Base-by-base conservation (phyloP, 2,888 invertebrate species). In the Plagodis pulveraria region DNA sequence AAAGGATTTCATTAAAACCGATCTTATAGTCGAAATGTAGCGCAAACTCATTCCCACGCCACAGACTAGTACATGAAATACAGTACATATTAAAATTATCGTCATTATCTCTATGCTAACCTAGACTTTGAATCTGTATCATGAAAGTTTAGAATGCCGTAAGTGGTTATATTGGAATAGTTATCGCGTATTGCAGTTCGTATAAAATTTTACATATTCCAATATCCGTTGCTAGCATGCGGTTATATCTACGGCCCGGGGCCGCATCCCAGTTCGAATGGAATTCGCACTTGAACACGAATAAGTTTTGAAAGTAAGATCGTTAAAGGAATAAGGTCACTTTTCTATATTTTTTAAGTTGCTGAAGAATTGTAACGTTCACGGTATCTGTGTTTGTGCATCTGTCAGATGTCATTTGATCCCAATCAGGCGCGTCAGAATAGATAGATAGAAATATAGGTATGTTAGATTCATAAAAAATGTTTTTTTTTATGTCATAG, bases 191-290 rank as follows among this genome's bases (percentile, higher is more conserved):
- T 36, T 46, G 57, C 57, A 57, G 50, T 9, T 47, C n/a, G 43
- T 47, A 57, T 57, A 57, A 57, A 57, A 57, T 51, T 57, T 57
- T 57, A 57, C 45, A 57, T 56, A 55, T 42, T 47, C 47, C 57
- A 57, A 42, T 56, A 56, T 51, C 50, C 40, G 51, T 45, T 47
- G 32, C 40, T 42, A 41, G 50, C 45, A 56, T 56, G 44, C 40
- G 56, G 50, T 50, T 36, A 35, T 42, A n/a, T 10, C 41, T 41
- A 10, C 7, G 8, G 36, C 36, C 36, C 8, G 22, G 22, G 22
- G 22, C 22, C 22, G 22, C 22, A 2, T 22, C 22, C 22, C 22
- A 22, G 22, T 22, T 22, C 22, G 22, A 22, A 22, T 22, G 22
- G 22, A 22, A 22, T 22, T 22, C 22, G 4, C 22, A 22, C 22